Evolutionary conservation across 92 coral and sea anemone genomes (phyloP), one percentile per base, ranked within the genome.

Genomic region (Actinostola sp.): DNA sequence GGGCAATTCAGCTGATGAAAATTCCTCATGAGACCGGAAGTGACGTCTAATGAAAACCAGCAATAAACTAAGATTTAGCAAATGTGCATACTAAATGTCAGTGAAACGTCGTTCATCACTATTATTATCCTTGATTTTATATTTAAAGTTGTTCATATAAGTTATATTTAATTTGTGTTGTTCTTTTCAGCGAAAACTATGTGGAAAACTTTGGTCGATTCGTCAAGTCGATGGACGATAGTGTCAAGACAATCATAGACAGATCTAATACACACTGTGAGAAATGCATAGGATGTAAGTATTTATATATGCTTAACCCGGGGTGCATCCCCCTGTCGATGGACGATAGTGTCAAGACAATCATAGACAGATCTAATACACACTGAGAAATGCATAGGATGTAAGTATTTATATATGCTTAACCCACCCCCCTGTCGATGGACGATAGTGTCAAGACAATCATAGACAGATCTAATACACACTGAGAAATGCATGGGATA

Each of bases 271-370:
- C 89, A 27, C 93, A 91, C 56, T 81, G 92, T 49, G 89, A 86
- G 58, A 94, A 94, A 65, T 94, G 93, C 67, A 81, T 79, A 41
- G 95, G 97, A 60, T 92, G 98, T 94, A 77, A 92, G 92, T 57
- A 71, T 52, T 12, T 48, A n/a, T n/a, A n/a, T n/a, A n/a, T n/a
- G n/a, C n/a, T n/a, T n/a, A n/a, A n/a, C n/a, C n/a, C n/a, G n/a
- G n/a, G n/a, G n/a, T n/a, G n/a, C n/a, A n/a, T n/a, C n/a, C n/a
- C n/a, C n/a, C n/a, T n/a, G 66, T 55, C 77, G 27, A 89, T 70
- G 84, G 97, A 92, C 14, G 96, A 92, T 26, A 80, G 92, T 71
- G 96, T 92, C 26, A 91, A 87, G 28, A 75, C 71, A 11, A 61
- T 92, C 21, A 70, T 72, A 30, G 97, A 92, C 45, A 83, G 97